Conservation (phyloP, 2,888 invertebrate genomes). For the Autographa gamma region DNA sequence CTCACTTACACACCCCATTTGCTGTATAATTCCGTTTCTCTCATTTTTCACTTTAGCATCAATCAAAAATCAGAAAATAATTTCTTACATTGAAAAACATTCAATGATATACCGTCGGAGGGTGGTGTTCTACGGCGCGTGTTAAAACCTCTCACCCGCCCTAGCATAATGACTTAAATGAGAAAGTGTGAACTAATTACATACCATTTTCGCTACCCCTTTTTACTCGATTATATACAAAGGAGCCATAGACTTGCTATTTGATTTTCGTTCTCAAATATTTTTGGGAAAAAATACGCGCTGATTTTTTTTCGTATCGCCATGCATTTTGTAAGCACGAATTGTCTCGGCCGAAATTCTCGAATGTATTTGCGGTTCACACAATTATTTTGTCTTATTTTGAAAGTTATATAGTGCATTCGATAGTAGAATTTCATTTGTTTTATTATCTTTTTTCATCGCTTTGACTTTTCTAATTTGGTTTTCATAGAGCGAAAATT, state of each 20-base stretch:
- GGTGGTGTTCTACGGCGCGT: constrained; percentile 26
- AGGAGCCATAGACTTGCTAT: constrained; percentile 27
- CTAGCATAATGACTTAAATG: constrained; percentile 45
- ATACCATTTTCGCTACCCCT: constrained; percentile 47
- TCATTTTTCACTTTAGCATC: not conserved
- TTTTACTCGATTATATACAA: constrained; percentile 49
- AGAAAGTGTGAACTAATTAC: constrained; percentile 58
- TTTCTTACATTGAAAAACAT: constrained; percentile 6
- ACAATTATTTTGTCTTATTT: no score
- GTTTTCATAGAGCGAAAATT: not conserved
- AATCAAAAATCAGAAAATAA: constrained; percentile 6
- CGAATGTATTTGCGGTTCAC: not conserved
- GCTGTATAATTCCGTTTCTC: no score
- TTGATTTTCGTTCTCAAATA: constrained; percentile 35
- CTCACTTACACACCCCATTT: no score
- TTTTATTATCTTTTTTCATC: not conserved
- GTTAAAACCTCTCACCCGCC: constrained; percentile 46
- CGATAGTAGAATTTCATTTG: not conserved
- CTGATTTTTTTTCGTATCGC: not conserved
- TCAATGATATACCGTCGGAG: constrained; percentile 16
- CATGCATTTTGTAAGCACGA: not conserved
- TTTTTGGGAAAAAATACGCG: not conserved
- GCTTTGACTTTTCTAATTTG: not conserved
- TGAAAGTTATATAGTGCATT: not conserved
- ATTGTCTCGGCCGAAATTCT: not conserved